Evolutionary conservation across 2,888 invertebrate genomes (phyloP).

Genomic region (Synanthedon myopaeformis): DNA sequence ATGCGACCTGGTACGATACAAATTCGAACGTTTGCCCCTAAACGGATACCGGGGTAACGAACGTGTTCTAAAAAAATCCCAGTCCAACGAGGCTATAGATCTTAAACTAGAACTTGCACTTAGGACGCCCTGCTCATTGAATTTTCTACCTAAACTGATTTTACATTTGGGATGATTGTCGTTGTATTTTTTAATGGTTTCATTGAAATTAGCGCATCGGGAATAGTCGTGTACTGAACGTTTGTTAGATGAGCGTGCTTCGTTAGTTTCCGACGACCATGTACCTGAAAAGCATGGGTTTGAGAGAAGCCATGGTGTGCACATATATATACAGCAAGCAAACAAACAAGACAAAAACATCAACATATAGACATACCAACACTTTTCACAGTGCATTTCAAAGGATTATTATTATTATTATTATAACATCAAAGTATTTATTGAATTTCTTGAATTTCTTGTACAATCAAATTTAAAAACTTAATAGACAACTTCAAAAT

Average conservation of each 20-base stretch:
- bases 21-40: slow-evolving; percentile 11
- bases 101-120: slow-evolving; percentile 45
- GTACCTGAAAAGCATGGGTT: slow-evolving; percentile 32
- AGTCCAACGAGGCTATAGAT: slow-evolving; percentile 53
- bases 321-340: background rate
- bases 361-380: background rate
- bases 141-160: slow-evolving; percentile 29
- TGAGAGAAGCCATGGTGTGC: background rate
- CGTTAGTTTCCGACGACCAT: slow-evolving; percentile 18
- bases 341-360: background rate
- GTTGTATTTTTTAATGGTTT: slow-evolving; percentile 20
- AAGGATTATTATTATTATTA: too few species aligned
- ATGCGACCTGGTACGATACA: slow-evolving; percentile 52
- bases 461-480: too few species aligned
- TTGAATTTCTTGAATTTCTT: too few species aligned
- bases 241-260: slow-evolving; percentile 29
- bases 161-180: slow-evolving; percentile 44
- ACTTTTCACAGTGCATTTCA: background rate
- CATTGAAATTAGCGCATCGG: slow-evolving; percentile 39
- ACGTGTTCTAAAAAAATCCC: slow-evolving; percentile 39
- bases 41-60: slow-evolving; percentile 36
- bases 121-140: slow-evolving; percentile 16
- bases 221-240: slow-evolving; percentile 37
- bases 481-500: too few species aligned
- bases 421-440: too few species aligned